Base-by-base conservation (phyloP, 2,797 vertebrate genomes). In the Paedocypris micromegethes region DNA sequence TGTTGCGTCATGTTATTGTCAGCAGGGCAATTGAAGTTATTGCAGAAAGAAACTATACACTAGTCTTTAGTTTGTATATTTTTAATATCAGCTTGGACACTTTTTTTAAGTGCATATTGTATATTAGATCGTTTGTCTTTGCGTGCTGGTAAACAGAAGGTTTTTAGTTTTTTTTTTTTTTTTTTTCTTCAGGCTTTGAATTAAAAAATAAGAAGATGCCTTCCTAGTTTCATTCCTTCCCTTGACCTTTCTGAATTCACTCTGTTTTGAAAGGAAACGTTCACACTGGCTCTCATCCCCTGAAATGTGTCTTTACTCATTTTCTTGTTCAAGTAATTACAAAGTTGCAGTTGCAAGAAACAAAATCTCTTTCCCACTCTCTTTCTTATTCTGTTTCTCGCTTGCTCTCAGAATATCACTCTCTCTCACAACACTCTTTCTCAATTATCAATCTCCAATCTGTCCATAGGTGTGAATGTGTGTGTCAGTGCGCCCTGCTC, bases 251-350 rank as follows among this genome's bases (percentile, higher is more conserved):
- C 89, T 78, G 75, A 83, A 79, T 86, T 87, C 87, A 91, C 88
- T 93, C 93, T 93, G 92, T 89, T 91, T 93, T 92, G 92, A 87
- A 88, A 87, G 82, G 85, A 89, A 91, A 87, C 76, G 83, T 83
- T 80, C 75, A 83, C 82, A 80, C 82, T 85, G 78, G 72, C 73
- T 62, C 3, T 66, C 47, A 41, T 71, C 39, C 58, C 55, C 63
- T 56, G 51, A 61, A 65, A 61, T 38, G 23, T 39, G 47, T 23
- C 61, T 77, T 80, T 77, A 78, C 68, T 80, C 81, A 80, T 86
- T 80, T 77, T 77, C 68, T 80, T 80, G 80, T 86, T 75, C 83
- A 84, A 79, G 79, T 83, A 83, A 86, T 86, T 85, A 75, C 56
- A 76, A 57, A 82, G 79, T 80, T 77, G 42, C 66, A 72, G 3